phyloP scores from a whole-genome alignment of 2,888 invertebrate species.

The Pogonocherus hispidulus region DNA sequence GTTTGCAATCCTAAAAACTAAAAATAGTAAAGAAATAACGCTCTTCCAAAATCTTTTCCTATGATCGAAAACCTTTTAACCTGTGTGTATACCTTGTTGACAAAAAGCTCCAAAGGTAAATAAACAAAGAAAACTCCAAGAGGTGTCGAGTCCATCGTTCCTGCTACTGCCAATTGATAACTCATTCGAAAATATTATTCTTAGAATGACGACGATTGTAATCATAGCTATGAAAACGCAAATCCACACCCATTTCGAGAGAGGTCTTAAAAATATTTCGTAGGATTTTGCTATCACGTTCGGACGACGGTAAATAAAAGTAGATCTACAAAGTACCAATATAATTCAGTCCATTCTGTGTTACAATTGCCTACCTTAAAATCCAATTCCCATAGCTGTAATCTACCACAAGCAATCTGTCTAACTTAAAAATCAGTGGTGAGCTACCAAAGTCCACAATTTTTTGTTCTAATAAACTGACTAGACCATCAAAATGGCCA shows the following conservation, averaged over 20 bases:
- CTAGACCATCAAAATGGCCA: constrained; percentile 77
- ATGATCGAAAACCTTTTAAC: too few species aligned
- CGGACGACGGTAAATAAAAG: constrained; percentile 79
- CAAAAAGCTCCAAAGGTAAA: constrained; percentile 64
- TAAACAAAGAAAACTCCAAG: constrained; percentile 69
- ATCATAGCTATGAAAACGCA: constrained; percentile 59
- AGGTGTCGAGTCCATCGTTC: constrained; percentile 60
- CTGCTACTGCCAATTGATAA: constrained; percentile 32
- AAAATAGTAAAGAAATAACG: too few species aligned
- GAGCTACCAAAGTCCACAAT: constrained; percentile 77
- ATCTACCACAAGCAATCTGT: constrained; percentile 69
- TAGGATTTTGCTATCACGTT: constrained; percentile 73
- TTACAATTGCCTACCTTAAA: constrained; percentile 68
- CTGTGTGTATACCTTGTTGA: constrained; percentile 65
- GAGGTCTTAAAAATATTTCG: constrained; percentile 76
- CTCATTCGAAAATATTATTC: constrained; percentile 55
- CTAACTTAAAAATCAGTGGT: constrained; percentile 76
- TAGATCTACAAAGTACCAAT: constrained; percentile 68
- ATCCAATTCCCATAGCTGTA: constrained; percentile 75
- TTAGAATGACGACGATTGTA: constrained; percentile 56
- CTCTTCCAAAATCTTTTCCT: too few species aligned
- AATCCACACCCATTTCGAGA: constrained; percentile 74
- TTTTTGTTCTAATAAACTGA: constrained; percentile 72
- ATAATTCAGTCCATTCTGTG: too few species aligned
- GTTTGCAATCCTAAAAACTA: too few species aligned